phyloP scores from a whole-genome alignment of 2,113 vertebrate genomes.

The Gallinago paraguaiae region DNA sequence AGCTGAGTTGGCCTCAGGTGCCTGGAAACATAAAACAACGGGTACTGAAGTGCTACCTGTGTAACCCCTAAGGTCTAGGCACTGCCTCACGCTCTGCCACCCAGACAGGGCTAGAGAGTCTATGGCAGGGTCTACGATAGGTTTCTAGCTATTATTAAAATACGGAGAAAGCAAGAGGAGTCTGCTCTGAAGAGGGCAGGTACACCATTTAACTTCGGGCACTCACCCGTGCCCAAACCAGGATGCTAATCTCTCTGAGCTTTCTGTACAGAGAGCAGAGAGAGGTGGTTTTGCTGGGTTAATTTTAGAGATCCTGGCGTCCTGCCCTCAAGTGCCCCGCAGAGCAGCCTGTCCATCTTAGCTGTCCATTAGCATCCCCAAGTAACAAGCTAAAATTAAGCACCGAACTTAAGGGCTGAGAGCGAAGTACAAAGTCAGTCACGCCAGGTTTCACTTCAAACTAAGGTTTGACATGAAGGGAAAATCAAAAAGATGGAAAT shows the following conservation, averaged over 20 bases:
- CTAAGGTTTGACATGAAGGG: background rate
- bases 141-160: background rate
- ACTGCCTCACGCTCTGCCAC: background rate
- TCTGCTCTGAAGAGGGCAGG: background rate
- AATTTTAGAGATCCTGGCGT: background rate
- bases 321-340: background rate
- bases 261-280: background rate
- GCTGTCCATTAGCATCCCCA: background rate
- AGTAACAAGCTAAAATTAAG: background rate
- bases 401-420: background rate
- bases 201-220: background rate
- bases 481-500: background rate
- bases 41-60: background rate
- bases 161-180: accelerated
- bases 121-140: background rate
- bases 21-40: background rate
- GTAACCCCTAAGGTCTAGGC: background rate
- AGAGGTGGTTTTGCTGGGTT: background rate
- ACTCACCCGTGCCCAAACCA: background rate
- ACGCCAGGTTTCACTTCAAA: background rate
- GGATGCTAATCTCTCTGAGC: background rate
- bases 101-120: background rate
- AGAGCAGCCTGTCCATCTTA: background rate
- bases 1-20: background rate
- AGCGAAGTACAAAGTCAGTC: background rate